Evolutionary conservation across 2,113 vertebrate genomes (phyloP).

Genomic region (Pseudois nayaur): DNA sequence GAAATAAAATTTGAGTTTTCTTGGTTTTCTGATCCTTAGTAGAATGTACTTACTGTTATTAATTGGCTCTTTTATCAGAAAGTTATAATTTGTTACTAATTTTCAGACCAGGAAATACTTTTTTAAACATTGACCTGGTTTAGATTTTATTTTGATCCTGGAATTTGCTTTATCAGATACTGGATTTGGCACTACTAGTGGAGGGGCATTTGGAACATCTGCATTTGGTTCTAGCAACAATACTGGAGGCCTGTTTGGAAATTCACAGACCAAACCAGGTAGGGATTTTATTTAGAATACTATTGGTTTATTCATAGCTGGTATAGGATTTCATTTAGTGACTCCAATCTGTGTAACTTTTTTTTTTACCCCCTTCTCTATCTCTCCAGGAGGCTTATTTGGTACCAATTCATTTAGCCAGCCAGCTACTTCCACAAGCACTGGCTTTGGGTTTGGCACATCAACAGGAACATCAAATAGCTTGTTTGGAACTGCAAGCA

Average conservation of each 20-base stretch:
- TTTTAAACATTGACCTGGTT: slow-evolving; percentile 1
- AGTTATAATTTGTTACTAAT: background rate
- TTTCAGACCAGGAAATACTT: background rate
- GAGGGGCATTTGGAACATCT: slow-evolving; percentile 91
- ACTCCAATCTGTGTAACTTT: background rate
- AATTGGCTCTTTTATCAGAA: background rate
- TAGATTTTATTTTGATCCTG: slow-evolving; percentile 20
- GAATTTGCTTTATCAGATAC: slow-evolving; percentile 81
- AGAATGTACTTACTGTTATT: background rate
- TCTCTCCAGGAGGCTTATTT: slow-evolving; percentile 90
- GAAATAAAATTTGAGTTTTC: background rate
- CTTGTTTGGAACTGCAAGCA: slow-evolving; percentile 91
- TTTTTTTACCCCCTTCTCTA: background rate
- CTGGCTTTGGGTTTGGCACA: slow-evolving; percentile 92
- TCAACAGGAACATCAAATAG: slow-evolving; percentile 89
- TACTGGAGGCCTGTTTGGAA: slow-evolving; percentile 91
- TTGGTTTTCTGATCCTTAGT: background rate
- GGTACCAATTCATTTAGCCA: slow-evolving; percentile 93
- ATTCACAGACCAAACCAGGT: slow-evolving; percentile 94
- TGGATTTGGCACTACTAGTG: slow-evolving; percentile 86
- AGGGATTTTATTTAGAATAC: slow-evolving; percentile 6
- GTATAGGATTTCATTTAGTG: background rate
- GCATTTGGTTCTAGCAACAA: slow-evolving; percentile 91
- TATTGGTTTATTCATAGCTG: background rate
- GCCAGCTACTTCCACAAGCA: slow-evolving; percentile 92